Percentiles rank a stretch among this genome's conserved stretches.
These are phyloP conservation scores for Gambusia yucatana DNA, from an alignment of 2,797 vertebrate genomes.

Conservation along the genomic window DNA sequence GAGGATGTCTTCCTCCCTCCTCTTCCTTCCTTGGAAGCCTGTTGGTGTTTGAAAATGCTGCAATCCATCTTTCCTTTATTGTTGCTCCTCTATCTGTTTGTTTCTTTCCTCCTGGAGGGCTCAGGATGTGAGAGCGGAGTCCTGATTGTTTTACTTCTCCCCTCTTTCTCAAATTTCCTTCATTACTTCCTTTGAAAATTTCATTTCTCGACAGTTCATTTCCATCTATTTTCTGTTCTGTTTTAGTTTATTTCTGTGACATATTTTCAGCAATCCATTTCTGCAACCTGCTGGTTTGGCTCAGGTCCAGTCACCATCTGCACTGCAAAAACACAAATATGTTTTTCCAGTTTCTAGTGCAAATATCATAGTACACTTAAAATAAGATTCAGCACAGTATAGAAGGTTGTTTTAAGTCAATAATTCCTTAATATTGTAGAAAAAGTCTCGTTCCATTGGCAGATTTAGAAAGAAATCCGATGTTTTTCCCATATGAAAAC, in stretches of 20 bases:
- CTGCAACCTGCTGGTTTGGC: neutral
- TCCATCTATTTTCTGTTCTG: slow-evolving; percentile 10
- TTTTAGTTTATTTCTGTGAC: slow-evolving; percentile 17
- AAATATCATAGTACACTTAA: too few relatives aligned
- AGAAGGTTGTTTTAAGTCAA: too few relatives aligned
- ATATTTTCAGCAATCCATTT: neutral
- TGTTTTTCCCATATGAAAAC: neutral
- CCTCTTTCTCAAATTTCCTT: slow-evolving; percentile 18
- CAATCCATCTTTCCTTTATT: slow-evolving; percentile 54
- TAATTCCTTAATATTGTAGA: too few relatives aligned
- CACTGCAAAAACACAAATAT: neutral
- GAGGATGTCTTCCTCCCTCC: neutral
- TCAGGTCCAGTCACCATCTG: neutral
- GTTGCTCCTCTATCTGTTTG: slow-evolving; percentile 33
- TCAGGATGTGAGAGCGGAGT: slow-evolving; percentile 24
- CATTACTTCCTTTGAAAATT: slow-evolving; percentile 17
- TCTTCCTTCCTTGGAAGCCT: slow-evolving; percentile 17
- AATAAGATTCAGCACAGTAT: neutral
- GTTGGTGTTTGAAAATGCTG: slow-evolving; percentile 38
- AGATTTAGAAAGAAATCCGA: neutral
- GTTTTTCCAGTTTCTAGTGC: too few relatives aligned
- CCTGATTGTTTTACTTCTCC: slow-evolving; percentile 16
- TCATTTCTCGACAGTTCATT: slow-evolving; percentile 2
- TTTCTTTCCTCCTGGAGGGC: slow-evolving; percentile 32
- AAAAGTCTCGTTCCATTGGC: too few relatives aligned